Evolutionary conservation across 2,888 invertebrate genomes (phyloP).

Genomic region (Tholera decimalis): DNA sequence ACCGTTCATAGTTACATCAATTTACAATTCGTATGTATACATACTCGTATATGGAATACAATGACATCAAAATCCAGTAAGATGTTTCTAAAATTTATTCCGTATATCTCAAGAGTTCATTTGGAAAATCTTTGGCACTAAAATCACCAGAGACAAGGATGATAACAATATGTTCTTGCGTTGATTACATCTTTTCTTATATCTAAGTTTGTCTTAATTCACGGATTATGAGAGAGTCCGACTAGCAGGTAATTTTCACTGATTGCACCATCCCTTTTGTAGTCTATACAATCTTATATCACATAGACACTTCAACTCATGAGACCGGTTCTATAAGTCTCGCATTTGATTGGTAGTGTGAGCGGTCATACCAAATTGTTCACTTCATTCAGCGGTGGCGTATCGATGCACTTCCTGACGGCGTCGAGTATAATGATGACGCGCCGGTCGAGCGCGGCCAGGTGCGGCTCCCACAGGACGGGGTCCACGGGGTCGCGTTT

Average conservation of each 20-base stretch:
- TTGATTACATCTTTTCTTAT: slow-evolving; percentile 72
- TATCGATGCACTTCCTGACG: slow-evolving; percentile 95
- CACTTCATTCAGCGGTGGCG: slow-evolving; percentile 89
- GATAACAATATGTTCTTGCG: slow-evolving; percentile 70
- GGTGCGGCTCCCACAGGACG: slow-evolving; percentile 97
- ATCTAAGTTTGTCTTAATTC: slow-evolving; percentile 75
- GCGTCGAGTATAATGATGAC: slow-evolving; percentile 95
- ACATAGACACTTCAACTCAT: slow-evolving; percentile 69
- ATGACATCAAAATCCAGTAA: slow-evolving; percentile 84
- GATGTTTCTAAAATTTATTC: slow-evolving; percentile 84
- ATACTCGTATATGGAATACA: slow-evolving; percentile 88
- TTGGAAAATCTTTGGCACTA: slow-evolving; percentile 91
- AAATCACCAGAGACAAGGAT: slow-evolving; percentile 83
- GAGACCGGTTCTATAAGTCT: slow-evolving; percentile 60
- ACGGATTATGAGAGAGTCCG: slow-evolving; percentile 79
- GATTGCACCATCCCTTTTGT: slow-evolving; percentile 75
- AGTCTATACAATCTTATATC: slow-evolving; percentile 69
- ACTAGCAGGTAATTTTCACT: slow-evolving; percentile 79
- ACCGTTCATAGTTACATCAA: slow-evolving; percentile 64
- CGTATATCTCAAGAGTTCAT: slow-evolving; percentile 83
- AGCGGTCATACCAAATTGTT: slow-evolving; percentile 85
- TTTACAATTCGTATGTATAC: slow-evolving; percentile 69
- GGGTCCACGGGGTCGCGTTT: slow-evolving; percentile 96
- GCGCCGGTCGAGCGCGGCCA: slow-evolving; percentile 97
- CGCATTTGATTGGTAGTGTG: slow-evolving; percentile 54